phyloP scores from a whole-genome alignment of 2,113 vertebrate genomes.

The Myrmophylax atrothorax region DNA sequence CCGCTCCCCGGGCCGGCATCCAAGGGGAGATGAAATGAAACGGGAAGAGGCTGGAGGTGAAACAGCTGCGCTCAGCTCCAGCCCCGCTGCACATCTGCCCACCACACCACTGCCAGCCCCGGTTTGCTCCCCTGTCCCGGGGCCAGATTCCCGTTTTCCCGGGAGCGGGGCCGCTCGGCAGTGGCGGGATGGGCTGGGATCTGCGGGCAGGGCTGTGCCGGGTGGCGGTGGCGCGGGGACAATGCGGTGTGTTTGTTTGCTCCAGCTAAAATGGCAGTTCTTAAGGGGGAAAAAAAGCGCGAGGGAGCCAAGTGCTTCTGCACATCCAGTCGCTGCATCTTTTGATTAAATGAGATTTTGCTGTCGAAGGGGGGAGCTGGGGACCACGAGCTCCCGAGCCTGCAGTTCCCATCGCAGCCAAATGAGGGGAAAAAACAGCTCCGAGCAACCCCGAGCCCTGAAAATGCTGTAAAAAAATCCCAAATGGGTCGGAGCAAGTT shows the following conservation, averaged over 20 bases:
- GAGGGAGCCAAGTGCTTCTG: background rate
- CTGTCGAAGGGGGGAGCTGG: slow-evolving; percentile 36
- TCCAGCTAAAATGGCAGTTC: slow-evolving; percentile 63
- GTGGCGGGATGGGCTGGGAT: background rate
- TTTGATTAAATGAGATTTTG: slow-evolving; percentile 46
- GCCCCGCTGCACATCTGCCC: background rate
- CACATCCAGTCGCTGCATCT: slow-evolving; percentile 20
- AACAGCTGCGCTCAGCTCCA: background rate
- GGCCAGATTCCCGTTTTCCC: background rate
- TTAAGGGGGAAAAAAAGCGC: background rate
- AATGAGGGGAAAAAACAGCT: background rate
- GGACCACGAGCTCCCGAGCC: background rate
- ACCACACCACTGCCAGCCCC: background rate
- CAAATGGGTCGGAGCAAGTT: background rate
- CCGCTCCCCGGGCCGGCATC: background rate
- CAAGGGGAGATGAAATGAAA: slow-evolving; percentile 56
- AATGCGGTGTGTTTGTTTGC: slow-evolving; percentile 45
- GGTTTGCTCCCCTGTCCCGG: background rate
- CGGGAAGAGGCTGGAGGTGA: slow-evolving; percentile 54
- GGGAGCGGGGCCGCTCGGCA: background rate
- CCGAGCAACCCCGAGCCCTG: background rate
- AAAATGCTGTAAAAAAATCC: background rate
- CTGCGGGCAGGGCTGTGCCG: background rate
- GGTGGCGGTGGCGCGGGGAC: background rate
- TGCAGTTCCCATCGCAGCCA: slow-evolving; percentile 14